Percentiles rank a stretch among this genome's conserved stretches.
These are phyloP conservation scores for Heterotis niloticus DNA, from an alignment of 2,113 vertebrate species.

Conservation along the genomic window DNA sequence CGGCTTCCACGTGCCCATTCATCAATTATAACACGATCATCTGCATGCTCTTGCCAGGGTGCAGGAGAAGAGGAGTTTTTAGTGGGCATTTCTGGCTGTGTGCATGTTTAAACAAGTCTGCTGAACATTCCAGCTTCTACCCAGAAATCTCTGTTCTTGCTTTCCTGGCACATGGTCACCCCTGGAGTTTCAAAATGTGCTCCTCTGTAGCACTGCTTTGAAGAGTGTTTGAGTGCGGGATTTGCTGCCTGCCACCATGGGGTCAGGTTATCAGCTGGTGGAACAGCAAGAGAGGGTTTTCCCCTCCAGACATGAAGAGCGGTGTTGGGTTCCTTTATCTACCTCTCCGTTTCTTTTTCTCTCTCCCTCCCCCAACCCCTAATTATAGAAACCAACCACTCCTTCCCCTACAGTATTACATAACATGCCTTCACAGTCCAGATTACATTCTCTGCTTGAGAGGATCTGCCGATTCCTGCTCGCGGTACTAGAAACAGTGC, in stretches of 20 bases:
- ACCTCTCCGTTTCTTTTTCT: slow-evolving; percentile 37
- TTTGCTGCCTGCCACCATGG: not conserved
- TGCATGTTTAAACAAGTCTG: not conserved
- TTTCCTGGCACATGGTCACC: not conserved
- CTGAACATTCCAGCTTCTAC: not conserved
- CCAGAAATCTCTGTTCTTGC: not conserved
- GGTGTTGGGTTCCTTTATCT: slow-evolving; percentile 34
- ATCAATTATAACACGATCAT: not conserved
- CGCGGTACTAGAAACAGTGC: slow-evolving; percentile 19
- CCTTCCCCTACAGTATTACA: slow-evolving; percentile 32
- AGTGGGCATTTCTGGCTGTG: not conserved
- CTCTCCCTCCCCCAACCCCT: slow-evolving; percentile 23
- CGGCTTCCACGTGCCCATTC: no score
- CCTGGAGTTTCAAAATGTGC: not conserved
- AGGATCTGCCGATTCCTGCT: slow-evolving; percentile 13
- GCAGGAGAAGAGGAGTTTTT: not conserved
- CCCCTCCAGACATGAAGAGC: not conserved
- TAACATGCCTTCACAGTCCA: slow-evolving; percentile 36
- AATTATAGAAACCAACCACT: slow-evolving; percentile 34
- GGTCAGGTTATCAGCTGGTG: not conserved
- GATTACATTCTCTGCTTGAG: slow-evolving; percentile 11
- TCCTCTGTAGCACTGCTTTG: no score
- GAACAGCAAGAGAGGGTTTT: not conserved
- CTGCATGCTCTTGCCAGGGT: not conserved
- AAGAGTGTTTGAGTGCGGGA: not conserved